Evolutionary conservation across 2,888 invertebrate genomes (phyloP).

Genomic region (Nymphalis polychloros): DNA sequence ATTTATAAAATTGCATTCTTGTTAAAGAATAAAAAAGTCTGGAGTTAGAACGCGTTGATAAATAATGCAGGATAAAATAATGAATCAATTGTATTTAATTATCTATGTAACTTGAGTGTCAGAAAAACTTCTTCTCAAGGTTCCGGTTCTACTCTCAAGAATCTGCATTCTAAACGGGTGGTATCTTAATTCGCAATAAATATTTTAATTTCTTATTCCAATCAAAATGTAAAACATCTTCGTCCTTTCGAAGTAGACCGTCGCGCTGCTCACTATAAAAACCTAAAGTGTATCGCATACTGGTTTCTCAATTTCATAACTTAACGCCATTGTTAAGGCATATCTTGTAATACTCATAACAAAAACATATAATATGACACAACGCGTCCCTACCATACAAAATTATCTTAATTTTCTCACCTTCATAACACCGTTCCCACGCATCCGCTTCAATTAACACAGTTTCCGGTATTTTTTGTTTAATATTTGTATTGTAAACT

Average conservation of each 20-base stretch:
- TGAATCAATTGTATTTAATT: too few species aligned
- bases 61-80: too few species aligned
- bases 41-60: too few species aligned
- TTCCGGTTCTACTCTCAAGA: too few species aligned
- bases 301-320: not conserved
- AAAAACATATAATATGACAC: conserved; percentile 14
- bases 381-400: conserved; percentile 12
- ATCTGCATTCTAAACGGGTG: too few species aligned
- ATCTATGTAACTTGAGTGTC: too few species aligned
- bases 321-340: not conserved
- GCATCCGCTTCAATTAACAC: conserved; percentile 24
- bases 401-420: conserved; percentile 27
- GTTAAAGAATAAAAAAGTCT: too few species aligned
- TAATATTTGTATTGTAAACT: conserved; percentile 19
- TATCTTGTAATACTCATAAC: not conserved
- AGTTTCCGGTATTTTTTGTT: conserved; percentile 28
- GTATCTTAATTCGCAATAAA: too few species aligned
- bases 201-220: too few species aligned
- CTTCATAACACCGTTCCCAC: conserved; percentile 27
- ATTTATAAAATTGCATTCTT: too few species aligned
- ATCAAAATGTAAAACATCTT: too few species aligned
- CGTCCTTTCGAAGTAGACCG: not conserved
- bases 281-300: not conserved
- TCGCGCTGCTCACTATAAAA: not conserved
- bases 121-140: too few species aligned